phyloP scores from a whole-genome alignment of 2,888 invertebrate genomes.

The Leptogaster cylindrica region DNA sequence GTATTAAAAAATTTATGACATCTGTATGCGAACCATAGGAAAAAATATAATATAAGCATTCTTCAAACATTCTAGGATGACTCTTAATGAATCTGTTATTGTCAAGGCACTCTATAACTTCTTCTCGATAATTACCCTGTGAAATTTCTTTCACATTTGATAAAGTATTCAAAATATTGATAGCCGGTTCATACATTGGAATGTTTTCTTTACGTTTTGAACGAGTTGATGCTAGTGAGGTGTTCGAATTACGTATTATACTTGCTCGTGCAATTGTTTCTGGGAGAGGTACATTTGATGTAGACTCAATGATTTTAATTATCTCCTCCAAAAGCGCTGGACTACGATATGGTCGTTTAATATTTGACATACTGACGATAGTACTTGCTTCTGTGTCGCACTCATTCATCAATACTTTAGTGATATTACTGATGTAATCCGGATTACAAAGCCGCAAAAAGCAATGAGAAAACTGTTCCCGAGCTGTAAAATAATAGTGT shows the following conservation, averaged over 20 bases:
- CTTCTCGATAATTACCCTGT: constrained; percentile 63
- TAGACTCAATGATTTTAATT: constrained; percentile 71
- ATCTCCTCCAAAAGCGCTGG: constrained; percentile 75
- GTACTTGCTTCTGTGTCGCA: neutral
- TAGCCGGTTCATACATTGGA: constrained; percentile 66
- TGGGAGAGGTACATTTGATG: constrained; percentile 53
- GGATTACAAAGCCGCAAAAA: constrained; percentile 56
- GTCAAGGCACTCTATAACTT: constrained; percentile 30
- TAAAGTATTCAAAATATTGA: constrained; percentile 68
- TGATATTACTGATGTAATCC: constrained; percentile 52
- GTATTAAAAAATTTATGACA: constrained; percentile 77
- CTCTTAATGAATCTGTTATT: constrained; percentile 51
- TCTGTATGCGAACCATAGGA: constrained; percentile 80
- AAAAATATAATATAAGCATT: constrained; percentile 81
- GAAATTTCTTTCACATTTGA: constrained; percentile 67
- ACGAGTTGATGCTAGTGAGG: constrained; percentile 55
- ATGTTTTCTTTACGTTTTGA: constrained; percentile 63
- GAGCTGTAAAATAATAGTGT: constrained; percentile 50
- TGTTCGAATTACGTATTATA: constrained; percentile 58
- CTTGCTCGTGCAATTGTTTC: constrained; percentile 57
- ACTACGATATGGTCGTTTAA: constrained; percentile 66
- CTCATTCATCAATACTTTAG: constrained; percentile 49
- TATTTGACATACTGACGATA: constrained; percentile 49
- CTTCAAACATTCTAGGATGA: constrained; percentile 70
- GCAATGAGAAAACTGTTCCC: constrained; percentile 59